A percentile compares a stretch with the other conserved stretches of the same genome.
These are phyloP conservation scores for Enteromius anoplus DNA, from an alignment of 2,797 vertebrate genomes.

Conservation along the genomic window DNA sequence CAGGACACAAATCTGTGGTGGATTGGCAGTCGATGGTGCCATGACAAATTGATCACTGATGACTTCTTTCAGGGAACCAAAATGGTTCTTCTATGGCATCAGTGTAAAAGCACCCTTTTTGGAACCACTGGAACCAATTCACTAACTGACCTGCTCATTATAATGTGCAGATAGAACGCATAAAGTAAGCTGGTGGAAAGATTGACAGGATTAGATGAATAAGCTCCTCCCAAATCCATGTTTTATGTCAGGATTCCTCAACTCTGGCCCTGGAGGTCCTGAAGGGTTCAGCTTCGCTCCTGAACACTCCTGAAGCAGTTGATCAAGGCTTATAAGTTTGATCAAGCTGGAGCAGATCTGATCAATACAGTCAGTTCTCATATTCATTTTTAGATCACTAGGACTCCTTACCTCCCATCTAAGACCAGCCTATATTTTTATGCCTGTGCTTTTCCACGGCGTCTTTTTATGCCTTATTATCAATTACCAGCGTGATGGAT, in stretches of 20 bases:
- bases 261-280: not conserved
- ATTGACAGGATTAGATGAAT: slow-evolving; percentile 12
- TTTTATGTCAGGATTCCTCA: not conserved
- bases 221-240: slow-evolving; percentile 14
- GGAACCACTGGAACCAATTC: too few species aligned
- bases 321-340: not conserved
- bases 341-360: not conserved
- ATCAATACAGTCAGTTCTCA: not conserved
- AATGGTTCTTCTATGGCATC: not conserved
- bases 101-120: not conserved
- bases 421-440: slow-evolving; percentile 23
- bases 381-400: not conserved
- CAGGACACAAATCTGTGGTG: not conserved
- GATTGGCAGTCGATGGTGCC: not conserved
- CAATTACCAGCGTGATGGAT: slow-evolving; percentile 59
- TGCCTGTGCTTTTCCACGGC: slow-evolving; percentile 39
- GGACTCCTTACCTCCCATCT: slow-evolving; percentile 9
- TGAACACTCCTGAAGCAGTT: not conserved
- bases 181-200: not conserved
- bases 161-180: not conserved
- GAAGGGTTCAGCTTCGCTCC: not conserved
- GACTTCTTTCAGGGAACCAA: not conserved
- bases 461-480: slow-evolving; percentile 30
- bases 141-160: not conserved
- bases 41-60: not conserved